A percentile compares a stretch with the other conserved stretches of the same genome.
Evolutionary conservation across 1,140 invertebrate species (phyloP).

Genomic region (Hirudo medicinalis): DNA sequence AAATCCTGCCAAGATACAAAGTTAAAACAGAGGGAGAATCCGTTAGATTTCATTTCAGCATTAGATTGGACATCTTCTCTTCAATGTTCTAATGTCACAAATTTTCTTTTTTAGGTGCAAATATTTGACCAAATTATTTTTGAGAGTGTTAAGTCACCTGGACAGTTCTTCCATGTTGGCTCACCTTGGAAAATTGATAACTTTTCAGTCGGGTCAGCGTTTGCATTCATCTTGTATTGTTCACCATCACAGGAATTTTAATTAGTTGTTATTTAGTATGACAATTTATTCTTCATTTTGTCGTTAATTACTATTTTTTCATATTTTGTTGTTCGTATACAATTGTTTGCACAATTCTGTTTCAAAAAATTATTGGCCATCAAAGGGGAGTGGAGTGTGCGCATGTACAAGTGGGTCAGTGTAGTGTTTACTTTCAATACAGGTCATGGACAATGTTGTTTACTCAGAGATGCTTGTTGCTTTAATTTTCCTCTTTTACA

Average conservation of each 20-base stretch:
- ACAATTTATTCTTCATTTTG: not conserved
- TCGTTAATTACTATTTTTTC: not conserved
- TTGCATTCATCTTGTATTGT: not conserved
- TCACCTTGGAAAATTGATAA: constrained; percentile 25
- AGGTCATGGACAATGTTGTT: not conserved
- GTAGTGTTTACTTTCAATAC: not conserved
- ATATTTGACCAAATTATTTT: constrained; percentile 41
- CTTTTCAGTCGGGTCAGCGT: constrained; percentile 22
- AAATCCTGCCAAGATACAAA: constrained; percentile 40
- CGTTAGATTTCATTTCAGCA: constrained; percentile 4
- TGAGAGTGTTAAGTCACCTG: constrained; percentile 39
- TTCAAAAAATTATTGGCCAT: no score
- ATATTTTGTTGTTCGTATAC: no score
- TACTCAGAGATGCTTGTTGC: constrained; percentile 9
- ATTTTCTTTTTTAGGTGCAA: constrained; percentile 32
- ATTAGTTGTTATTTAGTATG: not conserved
- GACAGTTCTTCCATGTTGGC: constrained; percentile 39
- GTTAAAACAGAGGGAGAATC: constrained; percentile 38
- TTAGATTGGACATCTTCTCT: not conserved
- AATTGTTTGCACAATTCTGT: no score
- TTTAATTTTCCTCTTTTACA: no score
- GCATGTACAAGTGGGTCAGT: not conserved
- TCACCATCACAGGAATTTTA: not conserved
- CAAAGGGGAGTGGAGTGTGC: not conserved
- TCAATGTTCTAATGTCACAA: constrained; percentile 10